phyloP scores from a whole-genome alignment of 1,140 invertebrate species.

The Drosophila ironensis region DNA sequence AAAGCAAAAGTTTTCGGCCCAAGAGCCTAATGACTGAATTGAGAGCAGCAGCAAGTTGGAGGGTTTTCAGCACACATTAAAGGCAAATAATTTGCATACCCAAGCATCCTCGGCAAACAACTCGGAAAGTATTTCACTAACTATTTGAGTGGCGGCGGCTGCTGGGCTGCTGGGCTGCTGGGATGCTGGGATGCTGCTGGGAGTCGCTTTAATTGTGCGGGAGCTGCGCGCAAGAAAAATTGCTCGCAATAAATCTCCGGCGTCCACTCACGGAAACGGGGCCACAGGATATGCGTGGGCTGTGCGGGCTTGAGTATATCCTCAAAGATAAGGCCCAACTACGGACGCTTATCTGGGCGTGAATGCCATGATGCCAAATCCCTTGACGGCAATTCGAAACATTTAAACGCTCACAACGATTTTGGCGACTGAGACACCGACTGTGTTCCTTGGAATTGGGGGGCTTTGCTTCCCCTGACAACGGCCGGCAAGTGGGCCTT shows the following conservation, averaged over 20 bases:
- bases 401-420: conserved; percentile 64
- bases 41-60: conserved; percentile 44
- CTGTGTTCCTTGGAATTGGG: too few relatives aligned
- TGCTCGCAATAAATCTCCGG: conserved; percentile 47
- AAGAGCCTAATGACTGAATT: conserved; percentile 63
- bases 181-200: too few relatives aligned
- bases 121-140: conserved; percentile 33
- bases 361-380: conserved; percentile 71
- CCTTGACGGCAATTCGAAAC: conserved; percentile 78
- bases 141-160: conserved; percentile 21
- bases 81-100: conserved; percentile 74
- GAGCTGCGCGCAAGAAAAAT: conserved; percentile 26
- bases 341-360: conserved; percentile 70
- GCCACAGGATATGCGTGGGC: too few relatives aligned
- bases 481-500: conserved; percentile 32
- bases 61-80: conserved; percentile 60
- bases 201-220: conserved; percentile 57
- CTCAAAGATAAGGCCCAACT: conserved; percentile 69
- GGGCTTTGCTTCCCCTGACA: conserved; percentile 42
- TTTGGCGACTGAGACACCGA: too few relatives aligned
- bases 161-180: too few relatives aligned
- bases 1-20: conserved; percentile 41
- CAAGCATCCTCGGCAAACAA: conserved; percentile 38
- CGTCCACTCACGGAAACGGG: conserved; percentile 29
- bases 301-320: conserved; percentile 48